Evolutionary conservation across 1,140 invertebrate genomes (phyloP).

Genomic region (Saccostrea cuccullata): DNA sequence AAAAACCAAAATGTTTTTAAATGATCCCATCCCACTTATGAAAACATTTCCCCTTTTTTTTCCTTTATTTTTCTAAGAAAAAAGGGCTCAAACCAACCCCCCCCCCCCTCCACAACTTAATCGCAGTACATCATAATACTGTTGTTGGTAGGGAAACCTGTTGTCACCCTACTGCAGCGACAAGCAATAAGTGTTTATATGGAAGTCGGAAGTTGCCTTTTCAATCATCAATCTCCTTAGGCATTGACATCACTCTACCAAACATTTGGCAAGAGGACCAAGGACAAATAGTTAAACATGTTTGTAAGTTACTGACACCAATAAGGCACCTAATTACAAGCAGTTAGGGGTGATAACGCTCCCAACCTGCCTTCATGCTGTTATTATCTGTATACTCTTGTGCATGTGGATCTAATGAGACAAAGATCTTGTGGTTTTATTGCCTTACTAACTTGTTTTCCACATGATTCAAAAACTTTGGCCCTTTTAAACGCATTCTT

Average conservation of each 20-base stretch:
- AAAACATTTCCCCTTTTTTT: not conserved
- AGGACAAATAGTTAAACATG: not conserved
- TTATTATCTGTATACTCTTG: not conserved
- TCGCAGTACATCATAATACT: too few relatives aligned
- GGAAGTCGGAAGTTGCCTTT: slow-evolving; percentile 6
- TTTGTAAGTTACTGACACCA: not conserved
- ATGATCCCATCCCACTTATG: not conserved
- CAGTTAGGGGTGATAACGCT: not conserved
- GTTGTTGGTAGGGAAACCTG: not conserved
- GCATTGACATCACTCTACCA: not conserved
- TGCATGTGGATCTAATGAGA: not conserved
- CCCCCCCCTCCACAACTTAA: too few relatives aligned
- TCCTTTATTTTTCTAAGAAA: not conserved
- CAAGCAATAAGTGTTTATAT: not conserved
- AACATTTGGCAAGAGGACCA: slow-evolving; percentile 23
- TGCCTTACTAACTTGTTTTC: not conserved
- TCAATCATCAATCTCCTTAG: not conserved
- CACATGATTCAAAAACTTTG: too few relatives aligned
- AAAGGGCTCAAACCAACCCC: too few relatives aligned
- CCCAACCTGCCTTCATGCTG: not conserved
- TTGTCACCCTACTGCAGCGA: not conserved
- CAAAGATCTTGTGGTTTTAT: not conserved
- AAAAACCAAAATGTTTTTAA: not conserved
- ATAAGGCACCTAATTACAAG: not conserved
- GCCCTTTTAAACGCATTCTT: too few relatives aligned